phyloP scores from a whole-genome alignment of 2,888 invertebrate species.

The Plebejus melissa region DNA sequence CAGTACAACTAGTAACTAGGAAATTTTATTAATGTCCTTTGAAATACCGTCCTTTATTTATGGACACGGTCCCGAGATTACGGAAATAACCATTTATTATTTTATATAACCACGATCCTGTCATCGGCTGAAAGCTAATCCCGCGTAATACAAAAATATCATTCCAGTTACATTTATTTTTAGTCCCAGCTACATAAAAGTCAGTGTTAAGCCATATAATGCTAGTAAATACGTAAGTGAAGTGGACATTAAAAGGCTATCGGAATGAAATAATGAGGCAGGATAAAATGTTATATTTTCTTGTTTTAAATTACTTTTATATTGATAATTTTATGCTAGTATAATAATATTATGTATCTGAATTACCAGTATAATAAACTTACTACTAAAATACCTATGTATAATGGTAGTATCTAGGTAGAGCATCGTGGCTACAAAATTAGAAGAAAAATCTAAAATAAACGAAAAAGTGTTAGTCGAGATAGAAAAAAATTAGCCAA shows the following conservation, averaged over 20 bases:
- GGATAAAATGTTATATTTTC: neutral
- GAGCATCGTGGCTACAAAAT: too few relatives aligned
- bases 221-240: neutral
- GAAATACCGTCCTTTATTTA: constrained; percentile 26
- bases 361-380: too few relatives aligned
- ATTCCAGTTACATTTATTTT: constrained; percentile 10
- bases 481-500: too few relatives aligned
- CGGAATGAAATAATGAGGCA: neutral
- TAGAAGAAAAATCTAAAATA: too few relatives aligned
- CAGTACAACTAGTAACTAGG: constrained; percentile 28
- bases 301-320: neutral
- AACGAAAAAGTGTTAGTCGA: too few relatives aligned
- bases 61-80: constrained; percentile 2
- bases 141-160: constrained; percentile 4
- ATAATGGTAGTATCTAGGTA: too few relatives aligned
- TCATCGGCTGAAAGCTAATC: constrained; percentile 7
- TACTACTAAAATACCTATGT: too few relatives aligned
- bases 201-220: neutral
- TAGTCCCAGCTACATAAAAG: constrained; percentile 3
- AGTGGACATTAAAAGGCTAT: neutral
- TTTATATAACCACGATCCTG: constrained; percentile 5
- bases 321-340: neutral
- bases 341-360: too few relatives aligned
- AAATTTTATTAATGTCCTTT: constrained; percentile 29
- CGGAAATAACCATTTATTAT: constrained; percentile 14